Base-by-base conservation (phyloP, 2,888 invertebrate genomes). In the Cyclophora punctaria region DNA sequence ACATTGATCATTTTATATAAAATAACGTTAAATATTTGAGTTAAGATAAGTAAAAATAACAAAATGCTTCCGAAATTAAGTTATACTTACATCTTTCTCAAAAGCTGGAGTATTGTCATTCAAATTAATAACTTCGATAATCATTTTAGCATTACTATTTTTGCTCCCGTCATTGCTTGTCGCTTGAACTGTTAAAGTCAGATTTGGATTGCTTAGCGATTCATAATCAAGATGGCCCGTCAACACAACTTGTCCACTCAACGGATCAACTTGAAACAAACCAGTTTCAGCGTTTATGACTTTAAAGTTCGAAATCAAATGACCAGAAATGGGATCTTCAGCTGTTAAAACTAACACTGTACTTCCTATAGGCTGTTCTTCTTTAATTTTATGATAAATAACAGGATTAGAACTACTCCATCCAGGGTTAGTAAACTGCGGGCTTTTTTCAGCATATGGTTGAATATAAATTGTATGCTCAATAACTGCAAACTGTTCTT, bases 41-140 rank as follows among this genome's bases (percentile, higher is more conserved):
- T 20, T 1, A 20, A 20, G 20, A 20, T 20, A 20, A 20, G 20
- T 20, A 20, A 20, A 20, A 20, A 20, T 20, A 20, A 2, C 20
- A 20, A 20, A 20, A 20, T 20, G 20, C 20, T 20, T 20, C 20
- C 20, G 20, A 20, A 20, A 20, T 20, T 20, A n/a, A n/a, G 2
- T 5, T 7, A 20, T 20, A 63, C 68, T 75, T 73, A 91, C 92
- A 59, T 90, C 88, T 62, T 92, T 90, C 48, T 90, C 90, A 71
- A 95, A 95, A 46, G 89, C 79, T 0, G 96, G 96, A 53, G 90
- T 89, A 71, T 96, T 94, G 66, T 96, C 96, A 68, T 96, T 96
- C 1, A 93, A 89, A 69, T 96, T 95, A 48, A 91, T 87, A 0
- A 96, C 91, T 57, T 91, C 91, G 34, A 95, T 90, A 44, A 91